Conservation (phyloP, 2,797 vertebrate genomes). For the Sebastes hubbsi region DNA sequence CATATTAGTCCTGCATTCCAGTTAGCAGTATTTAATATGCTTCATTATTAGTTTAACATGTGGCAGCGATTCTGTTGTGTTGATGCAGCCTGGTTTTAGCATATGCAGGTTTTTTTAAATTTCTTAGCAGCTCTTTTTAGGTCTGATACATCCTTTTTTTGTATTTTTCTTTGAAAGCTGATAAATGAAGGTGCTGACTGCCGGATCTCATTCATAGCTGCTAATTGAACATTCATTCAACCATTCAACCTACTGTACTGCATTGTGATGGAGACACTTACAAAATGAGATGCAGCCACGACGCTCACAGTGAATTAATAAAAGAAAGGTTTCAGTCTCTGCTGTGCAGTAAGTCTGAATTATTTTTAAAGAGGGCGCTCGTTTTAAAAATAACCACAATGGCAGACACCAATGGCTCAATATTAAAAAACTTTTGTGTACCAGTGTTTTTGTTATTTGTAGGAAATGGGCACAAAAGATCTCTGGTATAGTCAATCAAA, state of each 20-base stretch:
- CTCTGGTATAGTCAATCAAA: no score
- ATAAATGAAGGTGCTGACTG: background rate
- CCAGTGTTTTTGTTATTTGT: background rate
- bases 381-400: background rate
- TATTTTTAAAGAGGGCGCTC: background rate
- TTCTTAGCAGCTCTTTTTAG: background rate
- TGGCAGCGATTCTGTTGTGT: background rate
- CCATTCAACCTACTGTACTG: background rate
- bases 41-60: background rate
- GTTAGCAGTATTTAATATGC: background rate
- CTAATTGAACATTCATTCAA: background rate
- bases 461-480: background rate
- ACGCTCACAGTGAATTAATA: background rate
- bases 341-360: background rate
- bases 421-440: background rate
- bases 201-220: background rate
- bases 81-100: background rate
- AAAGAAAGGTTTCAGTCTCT: background rate
- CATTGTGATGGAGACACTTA: background rate
- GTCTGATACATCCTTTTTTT: fast-evolving
- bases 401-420: background rate
- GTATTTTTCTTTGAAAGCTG: background rate
- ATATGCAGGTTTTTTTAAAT: background rate
- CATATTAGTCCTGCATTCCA: background rate
- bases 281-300: background rate